Evolutionary conservation across 2,113 vertebrate genomes (phyloP).

Genomic region (Lanius collurio): DNA sequence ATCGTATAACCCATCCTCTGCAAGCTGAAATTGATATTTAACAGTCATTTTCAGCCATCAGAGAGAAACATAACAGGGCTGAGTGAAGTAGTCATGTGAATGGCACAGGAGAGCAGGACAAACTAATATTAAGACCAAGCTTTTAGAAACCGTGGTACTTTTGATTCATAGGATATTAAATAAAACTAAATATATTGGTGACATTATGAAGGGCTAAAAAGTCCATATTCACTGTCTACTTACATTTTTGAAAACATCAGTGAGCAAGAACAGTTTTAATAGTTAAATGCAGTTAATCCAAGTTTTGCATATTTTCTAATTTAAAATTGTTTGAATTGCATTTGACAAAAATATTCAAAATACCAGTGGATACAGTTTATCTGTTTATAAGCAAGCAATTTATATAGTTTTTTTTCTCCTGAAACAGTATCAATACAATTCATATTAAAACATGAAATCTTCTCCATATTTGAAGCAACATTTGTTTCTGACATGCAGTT

Average conservation of each 20-base stretch:
- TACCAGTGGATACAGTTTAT: not conserved
- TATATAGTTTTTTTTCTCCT: not conserved
- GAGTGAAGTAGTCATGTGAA: not conserved
- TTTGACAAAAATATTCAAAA: not conserved
- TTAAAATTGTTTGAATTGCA: not conserved
- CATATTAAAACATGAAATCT: not conserved
- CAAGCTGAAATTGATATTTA: conserved; percentile 33
- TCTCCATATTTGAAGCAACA: not conserved
- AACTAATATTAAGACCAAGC: not conserved
- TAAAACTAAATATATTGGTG: not conserved
- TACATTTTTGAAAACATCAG: not conserved
- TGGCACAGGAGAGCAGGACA: not conserved
- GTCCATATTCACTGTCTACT: not conserved
- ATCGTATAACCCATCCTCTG: not conserved
- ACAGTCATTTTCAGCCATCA: conserved; percentile 26
- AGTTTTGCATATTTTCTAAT: not conserved
- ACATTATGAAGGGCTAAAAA: fast-evolving
- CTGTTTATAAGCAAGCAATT: not conserved
- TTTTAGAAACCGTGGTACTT: not conserved
- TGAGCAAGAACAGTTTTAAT: not conserved
- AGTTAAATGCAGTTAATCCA: not conserved
- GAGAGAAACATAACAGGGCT: not conserved
- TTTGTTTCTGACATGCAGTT: not conserved
- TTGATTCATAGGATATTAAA: not conserved
- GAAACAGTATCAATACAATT: not conserved